Base-by-base conservation (phyloP, 1,140 invertebrate species). In the Psilanteris sp. region DNA sequence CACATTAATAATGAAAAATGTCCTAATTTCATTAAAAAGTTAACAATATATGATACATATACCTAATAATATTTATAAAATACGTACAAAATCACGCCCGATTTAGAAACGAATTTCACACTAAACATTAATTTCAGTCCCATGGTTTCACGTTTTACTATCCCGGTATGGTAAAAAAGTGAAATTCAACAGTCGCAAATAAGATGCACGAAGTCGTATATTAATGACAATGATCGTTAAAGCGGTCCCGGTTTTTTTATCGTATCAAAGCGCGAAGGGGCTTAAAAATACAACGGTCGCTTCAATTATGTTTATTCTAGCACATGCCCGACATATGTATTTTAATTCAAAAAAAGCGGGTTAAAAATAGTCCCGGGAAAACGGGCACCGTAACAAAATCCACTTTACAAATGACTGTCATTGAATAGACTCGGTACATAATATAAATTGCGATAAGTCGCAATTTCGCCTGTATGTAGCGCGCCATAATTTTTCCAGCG, bases 391-490 rank as follows among this genome's bases (percentile, higher is more conserved):
- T 10, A n/a, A 20, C 26, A 44, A 41, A 52, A 68, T 59, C 27
- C 52, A 34, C 52, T 57, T 59, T 64, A 59, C 52, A 52, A 64
- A 66, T 66, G 43, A 46, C 26, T 39, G 29, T 18, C 52, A 43
- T 73, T 32, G 59, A 66, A 59, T 22, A 37, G 43, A 59, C 13
- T 26, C 9, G 37, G 26, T 46, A 32, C 39, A 29, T 37, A 64
- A 64, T 64, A 64, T 64, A 64, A 55, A 72, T 72, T 55, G 18
- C 36, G 43, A 66, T 64, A 73, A 66, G 50, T 64, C 26, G 52
- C 57, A 37, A 64, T 61, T 73, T 29, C 34, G 34, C 43, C 22
- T 32, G 52, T 36, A 52, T 41, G 57, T 24, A 18, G 34, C 13
- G 31, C 15, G 46, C 39, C 32, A 46, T 61, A 67, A 67, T 54